Evolutionary conservation across 2,888 invertebrate genomes (phyloP).

Genomic region (Trissolcus brochymenae): DNA sequence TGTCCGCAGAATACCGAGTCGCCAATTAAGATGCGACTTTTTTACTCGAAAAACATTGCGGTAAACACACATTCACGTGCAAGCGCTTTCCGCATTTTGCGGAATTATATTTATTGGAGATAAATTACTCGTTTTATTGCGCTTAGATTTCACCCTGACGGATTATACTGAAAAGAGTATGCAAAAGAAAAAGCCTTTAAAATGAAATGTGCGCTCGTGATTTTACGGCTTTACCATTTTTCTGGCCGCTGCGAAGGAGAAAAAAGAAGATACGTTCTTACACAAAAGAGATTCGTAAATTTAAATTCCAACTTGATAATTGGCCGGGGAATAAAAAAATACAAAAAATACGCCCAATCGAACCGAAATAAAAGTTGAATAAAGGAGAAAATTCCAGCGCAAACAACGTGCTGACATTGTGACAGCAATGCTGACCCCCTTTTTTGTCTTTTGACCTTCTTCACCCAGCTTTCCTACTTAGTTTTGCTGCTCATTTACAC

Average conservation of each 20-base stretch:
- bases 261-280: neutral
- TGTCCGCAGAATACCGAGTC: conserved; percentile 12
- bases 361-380: neutral
- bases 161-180: conserved; percentile 10
- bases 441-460: conserved; percentile 27
- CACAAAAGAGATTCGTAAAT: neutral
- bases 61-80: conserved; percentile 11
- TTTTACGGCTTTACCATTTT: conserved; percentile 1
- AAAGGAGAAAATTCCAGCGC: conserved; percentile 9
- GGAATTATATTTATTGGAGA: conserved; percentile 30
- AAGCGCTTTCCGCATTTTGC: conserved; percentile 13
- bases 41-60: conserved; percentile 25
- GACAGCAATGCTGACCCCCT: conserved; percentile 31
- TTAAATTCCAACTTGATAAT: too few species aligned
- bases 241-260: too few species aligned
- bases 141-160: conserved; percentile 36
- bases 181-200: conserved; percentile 7
- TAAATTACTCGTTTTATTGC: conserved; percentile 36
- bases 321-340: neutral
- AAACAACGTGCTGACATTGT: conserved; percentile 21
- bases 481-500: conserved; percentile 8
- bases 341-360: neutral
- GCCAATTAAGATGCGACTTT: conserved; percentile 39
- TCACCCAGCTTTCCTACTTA: conserved; percentile 9
- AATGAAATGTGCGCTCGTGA: conserved; percentile 9